A percentile compares a stretch with the other conserved stretches of the same genome.
Conservation (phyloP, 1,140 invertebrate genomes). For the Brachionus plicatilis region DNA sequence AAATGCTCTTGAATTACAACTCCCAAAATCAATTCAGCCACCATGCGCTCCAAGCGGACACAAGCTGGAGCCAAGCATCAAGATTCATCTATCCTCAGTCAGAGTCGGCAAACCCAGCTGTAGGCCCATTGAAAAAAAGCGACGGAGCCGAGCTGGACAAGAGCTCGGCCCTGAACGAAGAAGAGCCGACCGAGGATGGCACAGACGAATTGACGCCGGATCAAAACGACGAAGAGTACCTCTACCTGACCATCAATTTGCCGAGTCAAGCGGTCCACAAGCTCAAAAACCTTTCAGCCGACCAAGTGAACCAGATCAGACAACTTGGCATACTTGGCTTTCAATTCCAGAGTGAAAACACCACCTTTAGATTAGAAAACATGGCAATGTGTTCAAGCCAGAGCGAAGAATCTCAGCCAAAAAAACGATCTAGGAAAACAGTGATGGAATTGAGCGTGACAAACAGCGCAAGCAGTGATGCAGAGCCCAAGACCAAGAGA, state of each 20-base stretch:
- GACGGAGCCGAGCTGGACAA: not conserved
- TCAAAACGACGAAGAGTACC: not conserved
- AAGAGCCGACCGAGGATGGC: not conserved
- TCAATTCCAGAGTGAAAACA: not conserved
- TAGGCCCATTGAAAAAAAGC: not conserved
- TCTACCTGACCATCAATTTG: not conserved
- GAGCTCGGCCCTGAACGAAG: not conserved
- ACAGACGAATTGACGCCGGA: not conserved
- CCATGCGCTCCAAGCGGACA: not conserved
- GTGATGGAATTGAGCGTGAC: not conserved
- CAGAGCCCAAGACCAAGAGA: not conserved
- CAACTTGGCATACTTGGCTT: not conserved
- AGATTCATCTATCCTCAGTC: not conserved
- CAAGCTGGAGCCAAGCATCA: not conserved
- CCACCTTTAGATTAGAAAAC: not conserved
- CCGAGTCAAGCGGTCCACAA: not conserved
- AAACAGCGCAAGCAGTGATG: not conserved
- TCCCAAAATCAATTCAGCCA: not conserved
- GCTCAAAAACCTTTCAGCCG: not conserved
- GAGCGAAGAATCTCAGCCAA: not conserved
- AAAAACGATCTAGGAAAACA: slow-evolving; percentile 9
- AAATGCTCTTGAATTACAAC: not conserved
- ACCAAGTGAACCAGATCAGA: not conserved
- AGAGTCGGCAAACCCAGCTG: not conserved
- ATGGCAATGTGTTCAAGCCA: not conserved